Base-by-base conservation (phyloP, 2,888 invertebrate species). In the Atherix ibis region DNA sequence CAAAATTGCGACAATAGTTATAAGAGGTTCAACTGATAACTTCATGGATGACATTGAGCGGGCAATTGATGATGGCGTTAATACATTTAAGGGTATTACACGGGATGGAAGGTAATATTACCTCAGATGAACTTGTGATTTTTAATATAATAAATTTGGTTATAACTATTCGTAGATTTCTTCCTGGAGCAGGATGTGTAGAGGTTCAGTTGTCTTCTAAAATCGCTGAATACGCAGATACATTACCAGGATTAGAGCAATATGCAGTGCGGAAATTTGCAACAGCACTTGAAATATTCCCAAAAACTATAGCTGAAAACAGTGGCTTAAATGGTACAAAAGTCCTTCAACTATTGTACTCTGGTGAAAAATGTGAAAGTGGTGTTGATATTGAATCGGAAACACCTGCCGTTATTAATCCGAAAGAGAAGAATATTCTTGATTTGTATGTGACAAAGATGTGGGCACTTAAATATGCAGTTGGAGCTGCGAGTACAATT, bases 41-140 rank as follows among this genome's bases (percentile, higher is more conserved):
- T 87, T 85, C 51, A 89, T 99, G 88, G 98, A 99, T 59, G 98
- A 99, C 51, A 82, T 98, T 50, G 98, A 98, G 63, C 71, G 98
- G 40, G 91, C 97, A 17, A 76, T 99, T 48, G 94, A 99, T 63
- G 98, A 99, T 66, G 98, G 94, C 40, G 91, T 99, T 14, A 99
- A 99, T 57, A 95, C 92, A 19, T 98, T 89, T 64, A 99, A 98
- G 61, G 82, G 83, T 34, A 66, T 91, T 24, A 76, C 83, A 1
- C 74, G 77, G 52, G 87, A 77, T 56, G 74, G 74, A 48, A 66
- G 67, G 62, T 71, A 57, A 40, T 41, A 38, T 44, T 28, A n/a
- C n/a, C n/a, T n/a, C n/a, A n/a, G n/a, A n/a, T n/a, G n/a, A n/a
- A 27, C 27, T 8, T 27, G 6, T 6, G 27, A 6, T 10, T 27